Evolutionary conservation across 2,797 vertebrate species (phyloP).

Genomic region (Macrochelys suwanniensis): DNA sequence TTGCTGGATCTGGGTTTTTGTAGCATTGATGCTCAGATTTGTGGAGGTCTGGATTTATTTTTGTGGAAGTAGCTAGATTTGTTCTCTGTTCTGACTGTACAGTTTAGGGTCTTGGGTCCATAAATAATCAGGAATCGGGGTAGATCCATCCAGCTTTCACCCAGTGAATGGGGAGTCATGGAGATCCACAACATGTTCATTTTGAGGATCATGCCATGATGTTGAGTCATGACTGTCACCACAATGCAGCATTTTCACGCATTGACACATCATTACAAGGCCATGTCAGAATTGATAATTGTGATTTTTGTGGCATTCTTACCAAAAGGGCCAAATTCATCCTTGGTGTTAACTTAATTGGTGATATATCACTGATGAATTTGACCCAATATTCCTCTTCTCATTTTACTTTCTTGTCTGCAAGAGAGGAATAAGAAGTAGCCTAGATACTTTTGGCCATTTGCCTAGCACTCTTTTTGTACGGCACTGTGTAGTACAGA

Average conservation of each 20-base stretch:
- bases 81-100: background rate
- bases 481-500: background rate
- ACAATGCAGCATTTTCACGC: background rate
- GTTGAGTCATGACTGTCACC: background rate
- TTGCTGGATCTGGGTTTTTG: background rate
- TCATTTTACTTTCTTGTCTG: background rate
- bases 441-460: background rate
- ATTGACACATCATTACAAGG: background rate
- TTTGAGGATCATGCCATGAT: background rate
- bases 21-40: background rate
- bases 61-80: background rate
- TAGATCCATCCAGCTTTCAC: background rate
- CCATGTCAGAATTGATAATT: background rate
- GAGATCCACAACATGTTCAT: background rate
- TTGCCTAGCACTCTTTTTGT: background rate
- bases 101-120: background rate
- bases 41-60: background rate
- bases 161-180: background rate
- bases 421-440: accelerated
- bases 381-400: no score
- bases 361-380: background rate
- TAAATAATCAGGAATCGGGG: background rate
- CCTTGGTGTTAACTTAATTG: background rate
- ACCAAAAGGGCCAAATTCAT: background rate
- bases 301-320: accelerated